Percentiles rank a stretch among this genome's conserved stretches.
Evolutionary conservation across 2,797 vertebrate species (phyloP).

Genomic region (Sebastes wilsoni): DNA sequence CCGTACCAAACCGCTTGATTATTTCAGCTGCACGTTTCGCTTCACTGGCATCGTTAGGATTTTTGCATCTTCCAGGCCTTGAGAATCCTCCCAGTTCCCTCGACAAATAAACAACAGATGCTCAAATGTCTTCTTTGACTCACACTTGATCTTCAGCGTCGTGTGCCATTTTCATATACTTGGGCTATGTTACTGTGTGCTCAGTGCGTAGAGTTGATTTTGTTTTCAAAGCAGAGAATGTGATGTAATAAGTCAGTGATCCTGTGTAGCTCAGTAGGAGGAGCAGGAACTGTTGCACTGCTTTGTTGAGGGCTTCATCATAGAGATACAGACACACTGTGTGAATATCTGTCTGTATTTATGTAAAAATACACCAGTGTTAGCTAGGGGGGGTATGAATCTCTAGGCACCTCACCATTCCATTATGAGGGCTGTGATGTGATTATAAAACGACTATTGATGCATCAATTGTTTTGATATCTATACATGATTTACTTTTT

Average conservation of each 20-base stretch:
- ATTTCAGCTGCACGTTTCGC: slow-evolving; percentile 14
- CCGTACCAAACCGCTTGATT: neutral
- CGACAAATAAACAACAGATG: slow-evolving; percentile 73
- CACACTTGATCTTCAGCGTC: slow-evolving; percentile 55
- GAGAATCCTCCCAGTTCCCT: slow-evolving; percentile 60
- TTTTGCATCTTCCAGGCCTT: slow-evolving; percentile 51
- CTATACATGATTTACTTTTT: too few relatives aligned
- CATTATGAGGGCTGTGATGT: too few relatives aligned
- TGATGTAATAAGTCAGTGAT: slow-evolving; percentile 61
- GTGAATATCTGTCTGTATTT: neutral
- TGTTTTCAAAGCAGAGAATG: slow-evolving; percentile 48
- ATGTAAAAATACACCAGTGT: neutral
- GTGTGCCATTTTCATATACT: slow-evolving; percentile 57
- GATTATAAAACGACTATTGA: too few relatives aligned
- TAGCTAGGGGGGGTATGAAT: neutral
- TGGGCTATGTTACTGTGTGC: slow-evolving; percentile 34
- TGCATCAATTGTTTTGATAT: too few relatives aligned
- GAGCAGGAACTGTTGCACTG: slow-evolving; percentile 35
- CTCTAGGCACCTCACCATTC: too few relatives aligned
- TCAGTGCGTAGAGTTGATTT: slow-evolving; percentile 17
- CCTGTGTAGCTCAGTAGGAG: slow-evolving; percentile 42
- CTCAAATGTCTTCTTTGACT: slow-evolving; percentile 78
- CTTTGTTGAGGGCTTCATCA: slow-evolving; percentile 38
- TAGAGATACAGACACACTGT: neutral
- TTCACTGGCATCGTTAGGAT: slow-evolving; percentile 18